Conservation (phyloP, 2,888 invertebrate genomes). For the Plebejus anna region DNA sequence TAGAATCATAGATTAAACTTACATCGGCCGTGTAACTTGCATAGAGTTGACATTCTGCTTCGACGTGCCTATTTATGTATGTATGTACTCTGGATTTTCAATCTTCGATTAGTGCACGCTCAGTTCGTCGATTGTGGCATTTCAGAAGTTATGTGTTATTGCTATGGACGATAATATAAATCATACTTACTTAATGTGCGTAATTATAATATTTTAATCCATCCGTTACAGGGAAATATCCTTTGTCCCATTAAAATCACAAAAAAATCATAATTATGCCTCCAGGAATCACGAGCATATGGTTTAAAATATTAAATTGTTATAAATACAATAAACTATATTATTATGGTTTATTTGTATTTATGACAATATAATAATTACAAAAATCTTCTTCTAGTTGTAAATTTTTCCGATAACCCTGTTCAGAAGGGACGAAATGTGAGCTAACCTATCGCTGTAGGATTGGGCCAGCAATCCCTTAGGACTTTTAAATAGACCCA, state of each 20-base stretch:
- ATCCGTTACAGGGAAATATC: too few species aligned
- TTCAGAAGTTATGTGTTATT: not conserved
- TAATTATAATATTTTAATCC: too few species aligned
- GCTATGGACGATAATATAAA: too few species aligned
- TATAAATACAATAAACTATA: too few species aligned
- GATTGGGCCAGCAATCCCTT: not conserved
- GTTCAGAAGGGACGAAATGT: not conserved
- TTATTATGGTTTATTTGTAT: too few species aligned
- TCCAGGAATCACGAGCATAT: too few species aligned
- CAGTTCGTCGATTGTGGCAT: not conserved
- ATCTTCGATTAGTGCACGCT: not conserved
- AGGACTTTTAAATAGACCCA: slow-evolving; percentile 12
- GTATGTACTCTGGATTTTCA: not conserved
- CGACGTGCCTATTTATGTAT: not conserved
- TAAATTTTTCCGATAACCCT: not conserved
- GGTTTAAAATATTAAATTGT: too few species aligned
- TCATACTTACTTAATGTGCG: too few species aligned
- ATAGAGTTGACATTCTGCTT: not conserved
- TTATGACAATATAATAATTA: too few species aligned
- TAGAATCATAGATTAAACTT: slow-evolving; percentile 25
- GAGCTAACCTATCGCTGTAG: not conserved
- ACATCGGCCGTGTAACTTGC: slow-evolving; percentile 7
- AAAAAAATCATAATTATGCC: too few species aligned
- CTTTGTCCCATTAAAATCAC: too few species aligned
- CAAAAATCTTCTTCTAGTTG: not conserved